Percentiles rank a stretch among this genome's conserved stretches.
These are phyloP conservation scores for Syngnathoides biaculeatus DNA, from an alignment of 2,113 vertebrate species.

Conservation along the genomic window DNA sequence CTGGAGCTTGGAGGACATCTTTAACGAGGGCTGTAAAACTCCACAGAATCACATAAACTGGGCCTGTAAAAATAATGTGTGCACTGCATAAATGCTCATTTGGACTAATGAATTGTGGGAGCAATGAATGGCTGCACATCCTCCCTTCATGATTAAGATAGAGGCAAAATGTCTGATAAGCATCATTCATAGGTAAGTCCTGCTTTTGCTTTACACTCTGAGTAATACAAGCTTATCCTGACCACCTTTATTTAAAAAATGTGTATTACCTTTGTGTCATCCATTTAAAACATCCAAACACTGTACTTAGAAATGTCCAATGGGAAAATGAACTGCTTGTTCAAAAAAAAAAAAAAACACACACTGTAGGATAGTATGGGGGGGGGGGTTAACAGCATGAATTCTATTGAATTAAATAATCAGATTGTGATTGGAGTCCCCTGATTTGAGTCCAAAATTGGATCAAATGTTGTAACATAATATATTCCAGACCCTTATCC, in stretches of 20 bases:
- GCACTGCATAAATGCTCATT: slow-evolving; percentile 72
- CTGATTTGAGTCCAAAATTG: neutral
- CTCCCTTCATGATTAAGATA: slow-evolving; percentile 42
- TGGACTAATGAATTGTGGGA: slow-evolving; percentile 73
- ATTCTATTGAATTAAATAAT: neutral
- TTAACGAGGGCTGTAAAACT: slow-evolving; percentile 72
- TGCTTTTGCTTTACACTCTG: neutral
- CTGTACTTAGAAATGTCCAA: neutral
- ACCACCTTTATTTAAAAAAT: neutral
- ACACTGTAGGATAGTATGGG: too few species aligned
- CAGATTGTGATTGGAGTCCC: neutral
- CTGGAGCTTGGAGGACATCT: slow-evolving; percentile 68
- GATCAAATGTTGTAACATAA: neutral
- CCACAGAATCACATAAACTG: slow-evolving; percentile 74
- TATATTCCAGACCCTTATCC: neutral
- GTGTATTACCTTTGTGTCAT: neutral
- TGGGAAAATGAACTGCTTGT: neutral
- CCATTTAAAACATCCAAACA: neutral
- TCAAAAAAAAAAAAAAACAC: too few species aligned
- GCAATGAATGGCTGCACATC: slow-evolving; percentile 58
- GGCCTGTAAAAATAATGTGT: slow-evolving; percentile 71
- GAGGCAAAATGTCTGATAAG: slow-evolving; percentile 16
- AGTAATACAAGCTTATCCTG: neutral
- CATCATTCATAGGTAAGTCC: slow-evolving; percentile 16
- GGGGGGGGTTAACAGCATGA: too few species aligned